phyloP scores from a whole-genome alignment of 2,888 invertebrate species.

The Pandemis cinnamomeana region DNA sequence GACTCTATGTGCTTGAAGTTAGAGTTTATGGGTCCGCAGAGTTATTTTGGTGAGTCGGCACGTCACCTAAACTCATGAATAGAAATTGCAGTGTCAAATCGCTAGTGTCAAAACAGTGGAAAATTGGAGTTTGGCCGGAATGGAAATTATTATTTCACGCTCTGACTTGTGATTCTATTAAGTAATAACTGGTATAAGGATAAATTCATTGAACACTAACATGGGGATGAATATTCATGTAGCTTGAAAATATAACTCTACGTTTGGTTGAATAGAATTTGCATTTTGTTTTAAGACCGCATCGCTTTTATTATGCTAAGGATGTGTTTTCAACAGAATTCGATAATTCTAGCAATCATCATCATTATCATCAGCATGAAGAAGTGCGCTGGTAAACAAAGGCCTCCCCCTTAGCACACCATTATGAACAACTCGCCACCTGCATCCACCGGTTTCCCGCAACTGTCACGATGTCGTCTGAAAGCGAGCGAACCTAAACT shows the following conservation, averaged over 20 bases:
- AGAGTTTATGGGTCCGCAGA: constrained; percentile 1
- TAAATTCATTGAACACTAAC: constrained; percentile 5
- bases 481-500: too few relatives aligned
- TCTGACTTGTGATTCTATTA: constrained; percentile 26
- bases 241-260: not conserved
- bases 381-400: too few relatives aligned
- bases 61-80: constrained; percentile 41
- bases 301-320: not conserved
- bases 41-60: constrained; percentile 27
- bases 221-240: constrained; percentile 9
- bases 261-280: not conserved
- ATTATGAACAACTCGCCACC: too few relatives aligned
- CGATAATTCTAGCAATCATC: too few relatives aligned
- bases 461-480: too few relatives aligned
- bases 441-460: too few relatives aligned
- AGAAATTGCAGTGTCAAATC: constrained; percentile 42
- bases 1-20: not conserved
- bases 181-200: not conserved
- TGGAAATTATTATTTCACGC: constrained; percentile 34
- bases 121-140: constrained; percentile 35
- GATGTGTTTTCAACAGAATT: not conserved
- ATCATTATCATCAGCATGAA: too few relatives aligned
- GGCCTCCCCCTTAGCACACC: too few relatives aligned
- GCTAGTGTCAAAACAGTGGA: constrained; percentile 41
- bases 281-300: not conserved